Percentiles rank a stretch among this genome's conserved stretches.
phyloP scores from a whole-genome alignment of 1,140 invertebrate genomes.

The Nasonia longicornis region DNA sequence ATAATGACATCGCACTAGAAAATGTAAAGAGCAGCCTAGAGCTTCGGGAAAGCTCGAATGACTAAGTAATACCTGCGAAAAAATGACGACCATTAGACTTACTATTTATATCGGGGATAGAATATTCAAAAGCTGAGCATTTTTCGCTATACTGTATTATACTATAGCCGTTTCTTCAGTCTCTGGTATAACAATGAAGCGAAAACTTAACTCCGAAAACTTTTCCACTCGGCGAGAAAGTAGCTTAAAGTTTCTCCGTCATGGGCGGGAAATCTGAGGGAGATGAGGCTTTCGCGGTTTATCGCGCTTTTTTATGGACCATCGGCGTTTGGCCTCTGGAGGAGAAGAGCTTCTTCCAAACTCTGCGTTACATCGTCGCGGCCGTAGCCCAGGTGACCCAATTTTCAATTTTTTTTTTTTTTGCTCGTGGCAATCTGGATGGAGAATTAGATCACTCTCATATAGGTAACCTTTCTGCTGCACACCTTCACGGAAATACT shows the following conservation, averaged over 20 bases:
- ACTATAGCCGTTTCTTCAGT: background rate
- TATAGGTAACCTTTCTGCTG: slow-evolving; percentile 18
- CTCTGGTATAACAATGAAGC: background rate
- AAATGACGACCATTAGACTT: too few species aligned
- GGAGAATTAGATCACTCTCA: background rate
- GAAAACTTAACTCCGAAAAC: background rate
- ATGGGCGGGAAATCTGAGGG: background rate
- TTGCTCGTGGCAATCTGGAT: background rate
- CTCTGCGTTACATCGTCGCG: slow-evolving; percentile 8
- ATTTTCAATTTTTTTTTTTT: too few species aligned
- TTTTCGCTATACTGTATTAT: too few species aligned
- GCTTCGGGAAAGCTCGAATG: too few species aligned
- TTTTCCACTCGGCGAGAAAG: too few species aligned
- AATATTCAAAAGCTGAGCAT: background rate
- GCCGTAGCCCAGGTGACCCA: slow-evolving; percentile 14
- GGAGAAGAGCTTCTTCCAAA: slow-evolving; percentile 16
- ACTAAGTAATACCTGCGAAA: too few species aligned
- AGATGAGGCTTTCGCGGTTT: slow-evolving; percentile 28
- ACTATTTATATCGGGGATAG: slow-evolving; percentile 17
- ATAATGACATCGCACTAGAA: too few species aligned
- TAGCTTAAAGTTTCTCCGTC: background rate
- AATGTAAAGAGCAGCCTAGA: too few species aligned
- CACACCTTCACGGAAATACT: slow-evolving; percentile 25
- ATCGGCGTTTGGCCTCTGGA: slow-evolving; percentile 43
- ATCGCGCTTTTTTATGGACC: slow-evolving; percentile 21